Evolutionary conservation across 2,113 vertebrate genomes (phyloP).

Genomic region (Petromus typicus): DNA sequence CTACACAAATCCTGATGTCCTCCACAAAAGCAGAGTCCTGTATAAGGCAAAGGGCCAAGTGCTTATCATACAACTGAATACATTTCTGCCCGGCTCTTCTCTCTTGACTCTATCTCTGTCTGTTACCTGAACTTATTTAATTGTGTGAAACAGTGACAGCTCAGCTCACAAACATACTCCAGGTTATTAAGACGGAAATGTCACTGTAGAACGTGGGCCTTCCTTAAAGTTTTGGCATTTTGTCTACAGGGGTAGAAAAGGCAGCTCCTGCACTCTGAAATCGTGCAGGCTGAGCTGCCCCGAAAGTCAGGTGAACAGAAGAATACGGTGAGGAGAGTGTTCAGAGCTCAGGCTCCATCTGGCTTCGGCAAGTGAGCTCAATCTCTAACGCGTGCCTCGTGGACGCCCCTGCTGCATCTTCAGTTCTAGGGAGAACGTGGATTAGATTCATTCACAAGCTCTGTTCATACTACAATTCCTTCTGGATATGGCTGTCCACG

Average conservation of each 20-base stretch:
- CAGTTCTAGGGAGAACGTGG: background rate
- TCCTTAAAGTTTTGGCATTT: background rate
- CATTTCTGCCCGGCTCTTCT: background rate
- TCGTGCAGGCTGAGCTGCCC: background rate
- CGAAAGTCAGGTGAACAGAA: background rate
- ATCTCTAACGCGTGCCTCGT: background rate
- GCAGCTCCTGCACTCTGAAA: background rate
- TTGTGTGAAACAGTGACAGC: no score
- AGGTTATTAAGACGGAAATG: background rate
- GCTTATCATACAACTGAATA: background rate
- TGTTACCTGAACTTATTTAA: background rate
- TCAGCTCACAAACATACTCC: background rate
- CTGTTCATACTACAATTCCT: background rate
- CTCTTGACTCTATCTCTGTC: background rate
- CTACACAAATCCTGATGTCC: background rate
- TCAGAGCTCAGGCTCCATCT: no score
- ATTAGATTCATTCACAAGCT: rapidly evolving
- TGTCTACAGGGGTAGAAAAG: background rate
- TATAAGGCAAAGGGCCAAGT: background rate
- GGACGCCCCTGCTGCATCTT: background rate
- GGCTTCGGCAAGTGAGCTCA: background rate
- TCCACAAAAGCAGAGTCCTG: background rate
- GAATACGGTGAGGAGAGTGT: background rate
- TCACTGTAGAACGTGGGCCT: background rate
- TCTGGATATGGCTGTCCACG: rapidly evolving